Base-by-base conservation (phyloP, 2,797 vertebrate species). In the Muraenolepis orangiensis region DNA sequence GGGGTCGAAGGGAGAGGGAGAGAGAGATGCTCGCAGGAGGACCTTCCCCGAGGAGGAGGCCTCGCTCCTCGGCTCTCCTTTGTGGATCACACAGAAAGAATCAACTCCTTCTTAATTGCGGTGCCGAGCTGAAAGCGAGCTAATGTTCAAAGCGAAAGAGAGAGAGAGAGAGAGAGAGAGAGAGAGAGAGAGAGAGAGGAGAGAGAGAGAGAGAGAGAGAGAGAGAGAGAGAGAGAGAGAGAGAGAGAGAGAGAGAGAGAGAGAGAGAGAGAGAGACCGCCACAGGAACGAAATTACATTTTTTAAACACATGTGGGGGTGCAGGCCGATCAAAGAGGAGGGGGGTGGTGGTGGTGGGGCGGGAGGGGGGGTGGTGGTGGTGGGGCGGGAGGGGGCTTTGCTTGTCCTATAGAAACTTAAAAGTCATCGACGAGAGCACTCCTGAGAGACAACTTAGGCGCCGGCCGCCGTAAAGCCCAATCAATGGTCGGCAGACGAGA, bases 61-160 rank as follows among this genome's bases (percentile, higher is more conserved):
- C 42, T 20, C 42, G 3, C 36, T 38, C 36, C 36, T 38, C 36
- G 36, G 36, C 8, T 38, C 8, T 38, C 36, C 36, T 38, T 38
- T 38, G 36, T 4, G 36, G 36, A 4, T 10, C 36, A 38, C 36
- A 38, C 4, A 6, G 11, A 38, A 34, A 34, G 7, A 34, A 14
- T 40, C 28, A 10, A 7, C 51, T n/a, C 46, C 57, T 94, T 90
- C 90, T 88, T 92, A 93, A 93, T 93, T 93, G 91, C 94, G 90
- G 91, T n/a, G 72, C 88, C 86, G 90, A 91, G 90, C 92, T 95
- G 94, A 95, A 95, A 96, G 92, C 89, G 95, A 95, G 93, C 94
- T 95, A 94, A 96, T 95, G 94, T 94, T 95, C 93, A 95, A 93
- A 95, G 93, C 88, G 40, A n/a, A n/a, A n/a, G n/a, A n/a, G n/a